phyloP scores from a whole-genome alignment of 2,797 vertebrate genomes.

The Micromesistius poutassou region DNA sequence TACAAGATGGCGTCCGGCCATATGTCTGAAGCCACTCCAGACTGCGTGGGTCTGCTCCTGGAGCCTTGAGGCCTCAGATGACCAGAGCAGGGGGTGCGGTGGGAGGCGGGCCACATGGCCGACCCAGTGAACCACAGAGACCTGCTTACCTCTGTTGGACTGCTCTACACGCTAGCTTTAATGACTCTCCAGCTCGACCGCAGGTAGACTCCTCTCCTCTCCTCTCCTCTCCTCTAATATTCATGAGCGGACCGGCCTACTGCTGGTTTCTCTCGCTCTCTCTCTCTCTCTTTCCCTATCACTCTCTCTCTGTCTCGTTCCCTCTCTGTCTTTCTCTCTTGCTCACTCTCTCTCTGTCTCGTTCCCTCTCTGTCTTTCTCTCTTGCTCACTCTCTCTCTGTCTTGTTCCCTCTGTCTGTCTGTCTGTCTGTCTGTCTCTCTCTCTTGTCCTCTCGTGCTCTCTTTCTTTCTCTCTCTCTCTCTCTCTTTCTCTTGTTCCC shows the following conservation, averaged over 20 bases:
- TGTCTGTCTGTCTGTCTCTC: conserved; percentile 6
- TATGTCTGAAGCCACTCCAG: neutral
- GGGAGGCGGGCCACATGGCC: neutral
- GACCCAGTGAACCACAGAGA: neutral
- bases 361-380: conserved; percentile 3
- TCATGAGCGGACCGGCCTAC: neutral
- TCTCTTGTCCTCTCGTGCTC: no score
- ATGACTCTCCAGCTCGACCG: neutral
- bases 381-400: conserved; percentile 5
- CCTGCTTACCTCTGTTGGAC: neutral
- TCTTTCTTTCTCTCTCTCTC: conserved; percentile 6
- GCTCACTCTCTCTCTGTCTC: conserved; percentile 10
- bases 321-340: conserved; percentile 5
- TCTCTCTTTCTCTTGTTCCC: conserved; percentile 8
- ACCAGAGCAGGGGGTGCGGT: no score
- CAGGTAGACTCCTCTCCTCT: neutral
- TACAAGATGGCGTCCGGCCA: neutral
- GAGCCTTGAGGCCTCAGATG: neutral
- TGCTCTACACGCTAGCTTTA: neutral
- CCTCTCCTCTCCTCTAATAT: neutral
- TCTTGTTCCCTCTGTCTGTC: conserved; percentile 8
- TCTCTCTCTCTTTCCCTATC: conserved; percentile 7
- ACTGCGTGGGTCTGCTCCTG: neutral
- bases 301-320: conserved; percentile 5
- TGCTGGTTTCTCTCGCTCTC: neutral